phyloP scores from a whole-genome alignment of 1,140 invertebrate genomes.

The Aphelinus certus region DNA sequence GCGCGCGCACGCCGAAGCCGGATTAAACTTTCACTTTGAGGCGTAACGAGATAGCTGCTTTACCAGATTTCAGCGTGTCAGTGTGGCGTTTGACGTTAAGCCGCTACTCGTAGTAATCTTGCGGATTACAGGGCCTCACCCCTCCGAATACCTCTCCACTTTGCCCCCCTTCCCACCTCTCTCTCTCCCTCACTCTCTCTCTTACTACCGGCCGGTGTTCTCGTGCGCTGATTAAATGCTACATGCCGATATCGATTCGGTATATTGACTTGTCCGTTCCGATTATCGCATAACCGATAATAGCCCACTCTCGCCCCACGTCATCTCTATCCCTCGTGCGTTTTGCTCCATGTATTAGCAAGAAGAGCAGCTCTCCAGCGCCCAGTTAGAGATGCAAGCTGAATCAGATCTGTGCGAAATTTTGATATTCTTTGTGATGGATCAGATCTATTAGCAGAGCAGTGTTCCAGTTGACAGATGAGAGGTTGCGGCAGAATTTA shows the following conservation, averaged over 20 bases:
- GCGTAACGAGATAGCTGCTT: constrained; percentile 38
- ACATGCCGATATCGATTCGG: constrained; percentile 21
- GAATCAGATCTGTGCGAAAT: too few relatives aligned
- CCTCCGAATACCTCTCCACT: background rate
- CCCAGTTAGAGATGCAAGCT: too few relatives aligned
- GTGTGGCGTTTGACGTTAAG: constrained; percentile 42
- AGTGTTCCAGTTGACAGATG: too few relatives aligned
- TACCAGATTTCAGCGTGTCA: constrained; percentile 41
- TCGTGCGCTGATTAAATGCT: constrained; percentile 41
- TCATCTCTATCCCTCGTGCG: too few relatives aligned
- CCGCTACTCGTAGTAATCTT: constrained; percentile 44
- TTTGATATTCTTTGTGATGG: too few relatives aligned
- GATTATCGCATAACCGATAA: constrained; percentile 23
- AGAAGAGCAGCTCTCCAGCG: too few relatives aligned
- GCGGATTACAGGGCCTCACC: constrained; percentile 37
- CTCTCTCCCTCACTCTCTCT: background rate
- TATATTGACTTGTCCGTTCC: constrained; percentile 21
- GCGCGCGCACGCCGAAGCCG: constrained; percentile 25
- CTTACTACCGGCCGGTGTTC: too few relatives aligned
- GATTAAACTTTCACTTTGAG: constrained; percentile 42
- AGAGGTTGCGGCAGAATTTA: too few relatives aligned
- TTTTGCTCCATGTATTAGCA: too few relatives aligned
- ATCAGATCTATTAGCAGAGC: too few relatives aligned
- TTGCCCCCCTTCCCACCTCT: background rate
- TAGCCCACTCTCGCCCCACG: too few relatives aligned